Evolutionary conservation across 1,140 invertebrate species (phyloP), one percentile per base, ranked within the genome.

Genomic region (Pseudomyrmex pallidus): DNA sequence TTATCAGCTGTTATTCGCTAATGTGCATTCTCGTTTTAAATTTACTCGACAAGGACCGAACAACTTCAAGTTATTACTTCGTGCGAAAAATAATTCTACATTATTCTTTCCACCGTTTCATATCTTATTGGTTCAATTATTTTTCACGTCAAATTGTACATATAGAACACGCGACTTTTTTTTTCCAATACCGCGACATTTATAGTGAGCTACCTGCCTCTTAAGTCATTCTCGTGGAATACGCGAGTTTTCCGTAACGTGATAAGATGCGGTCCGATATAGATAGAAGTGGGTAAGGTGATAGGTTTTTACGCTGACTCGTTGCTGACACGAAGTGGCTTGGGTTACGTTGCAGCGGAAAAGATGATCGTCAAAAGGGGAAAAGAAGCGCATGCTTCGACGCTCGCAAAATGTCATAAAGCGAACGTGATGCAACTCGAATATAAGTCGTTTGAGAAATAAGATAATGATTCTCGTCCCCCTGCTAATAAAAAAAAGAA

Each of bases 271-370:
- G 48, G 44, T 74, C 25, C 56, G 70, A 74, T 82, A 57, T 74
- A 82, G 78, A 82, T 82, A 82, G 78, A 74, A 56, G 70, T 15
- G 68, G 50, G 78, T 74, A 82, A 82, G 78, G 50, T 52, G 78
- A 82, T 82, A 82, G 78, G 78, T 82, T 82, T 82, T 82, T 82
- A 74, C 78, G 78, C 78, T 82, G 78, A 82, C 68, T 82, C 67
- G 78, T 74, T 59, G 57, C 70, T 82, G 78, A 82, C 76, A 78
- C 64, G 76, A 78, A 74, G 68, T 73, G 59, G 78, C 57, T 82
- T 82, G 70, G 35, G 78, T 82, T 82, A 82, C 78, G 78, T 74
- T 35, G 78, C 70, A 25, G 59, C 35, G 63, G 74, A 68, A 68
- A 74, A 68, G 76, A 78, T 78, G 76, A 78, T 78, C 76, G 76